phyloP scores from a whole-genome alignment of 2,888 invertebrate genomes.

The Cosmorhoe ocellata region DNA sequence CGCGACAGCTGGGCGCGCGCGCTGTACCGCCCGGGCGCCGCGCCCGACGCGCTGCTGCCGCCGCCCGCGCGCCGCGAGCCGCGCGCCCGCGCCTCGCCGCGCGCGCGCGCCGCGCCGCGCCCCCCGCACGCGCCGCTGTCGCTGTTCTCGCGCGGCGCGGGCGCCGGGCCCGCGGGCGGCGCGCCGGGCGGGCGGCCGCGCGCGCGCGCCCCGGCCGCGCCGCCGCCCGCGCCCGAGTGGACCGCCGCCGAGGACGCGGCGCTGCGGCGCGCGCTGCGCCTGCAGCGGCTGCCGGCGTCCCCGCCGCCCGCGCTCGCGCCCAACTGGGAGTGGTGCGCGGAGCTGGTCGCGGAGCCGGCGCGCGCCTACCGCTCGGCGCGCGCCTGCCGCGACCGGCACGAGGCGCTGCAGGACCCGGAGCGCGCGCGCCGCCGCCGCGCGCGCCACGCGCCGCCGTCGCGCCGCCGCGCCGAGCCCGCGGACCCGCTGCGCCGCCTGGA shows the following conservation, averaged over 20 bases:
- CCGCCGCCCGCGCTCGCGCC: conserved; percentile 90
- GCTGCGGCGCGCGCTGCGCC: conserved; percentile 90
- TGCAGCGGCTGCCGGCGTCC: conserved; percentile 85
- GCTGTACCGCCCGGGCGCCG: conserved; percentile 89
- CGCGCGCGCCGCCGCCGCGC: conserved; percentile 94
- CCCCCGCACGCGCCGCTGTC: conserved; percentile 90
- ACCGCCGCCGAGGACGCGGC: conserved; percentile 95
- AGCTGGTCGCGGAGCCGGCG: conserved; percentile 93
- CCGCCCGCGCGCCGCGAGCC: conserved; percentile 85
- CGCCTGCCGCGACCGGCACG: conserved; percentile 95
- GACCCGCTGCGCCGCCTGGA: conserved; percentile 83
- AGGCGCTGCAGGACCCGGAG: conserved; percentile 93
- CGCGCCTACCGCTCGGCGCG: conserved; percentile 94
- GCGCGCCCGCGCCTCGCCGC: conserved; percentile 88
- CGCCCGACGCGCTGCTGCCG: conserved; percentile 84
- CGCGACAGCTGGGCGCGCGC: conserved; percentile 92
- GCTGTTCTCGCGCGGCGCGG: conserved; percentile 83
- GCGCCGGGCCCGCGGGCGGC: conserved; percentile 85
- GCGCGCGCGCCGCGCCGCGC: conserved; percentile 87
- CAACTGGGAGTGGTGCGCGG: conserved; percentile 98
- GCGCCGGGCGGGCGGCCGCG: conserved; percentile 84
- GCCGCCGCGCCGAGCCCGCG: conserved; percentile 84
- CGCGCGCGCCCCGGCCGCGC: conserved; percentile 79
- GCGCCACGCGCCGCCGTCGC: conserved; percentile 86
- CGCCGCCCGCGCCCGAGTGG: conserved; percentile 92